These are phyloP conservation scores for Drosophila santomea DNA, from an alignment of 1,140 invertebrate species.

Conservation along the genomic window DNA sequence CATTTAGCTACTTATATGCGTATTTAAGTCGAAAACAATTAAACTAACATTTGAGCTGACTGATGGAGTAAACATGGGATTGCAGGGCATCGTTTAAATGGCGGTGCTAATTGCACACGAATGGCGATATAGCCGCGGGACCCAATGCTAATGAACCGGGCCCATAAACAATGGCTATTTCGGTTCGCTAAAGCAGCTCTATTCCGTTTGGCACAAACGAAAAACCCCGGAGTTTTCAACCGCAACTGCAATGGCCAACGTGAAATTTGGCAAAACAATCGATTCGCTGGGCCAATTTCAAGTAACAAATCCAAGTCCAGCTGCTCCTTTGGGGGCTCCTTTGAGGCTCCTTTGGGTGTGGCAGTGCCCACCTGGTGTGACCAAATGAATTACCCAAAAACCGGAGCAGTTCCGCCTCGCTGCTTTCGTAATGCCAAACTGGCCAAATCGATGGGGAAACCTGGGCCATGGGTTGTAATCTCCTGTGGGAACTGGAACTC, in stretches of 20 bases:
- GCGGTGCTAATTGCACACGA: slow-evolving; percentile 60
- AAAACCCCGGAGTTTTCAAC: background rate
- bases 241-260: too few relatives aligned
- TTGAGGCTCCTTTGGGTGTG: too few relatives aligned
- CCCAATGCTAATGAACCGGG: slow-evolving; percentile 18
- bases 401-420: slow-evolving; percentile 20
- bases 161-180: slow-evolving; percentile 6
- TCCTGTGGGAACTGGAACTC: background rate
- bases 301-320: slow-evolving; percentile 6
- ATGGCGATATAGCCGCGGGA: slow-evolving; percentile 6
- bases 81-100: slow-evolving; percentile 48
- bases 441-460: slow-evolving; percentile 14
- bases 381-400: slow-evolving; percentile 23
- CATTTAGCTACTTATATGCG: slow-evolving; percentile 13
- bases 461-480: background rate
- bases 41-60: slow-evolving; percentile 45
- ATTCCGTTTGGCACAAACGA: too few relatives aligned
- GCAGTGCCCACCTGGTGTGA: slow-evolving; percentile 16
- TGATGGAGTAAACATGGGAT: slow-evolving; percentile 41
- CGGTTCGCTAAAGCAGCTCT: background rate
- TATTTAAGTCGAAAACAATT: slow-evolving; percentile 25
- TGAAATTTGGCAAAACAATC: background rate
- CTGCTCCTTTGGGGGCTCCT: background rate
- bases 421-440: background rate
- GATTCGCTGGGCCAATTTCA: slow-evolving; percentile 4